Evolutionary conservation across 2,888 invertebrate genomes (phyloP), one percentile per base, ranked within the genome.

Genomic region (Bibio marci): DNA sequence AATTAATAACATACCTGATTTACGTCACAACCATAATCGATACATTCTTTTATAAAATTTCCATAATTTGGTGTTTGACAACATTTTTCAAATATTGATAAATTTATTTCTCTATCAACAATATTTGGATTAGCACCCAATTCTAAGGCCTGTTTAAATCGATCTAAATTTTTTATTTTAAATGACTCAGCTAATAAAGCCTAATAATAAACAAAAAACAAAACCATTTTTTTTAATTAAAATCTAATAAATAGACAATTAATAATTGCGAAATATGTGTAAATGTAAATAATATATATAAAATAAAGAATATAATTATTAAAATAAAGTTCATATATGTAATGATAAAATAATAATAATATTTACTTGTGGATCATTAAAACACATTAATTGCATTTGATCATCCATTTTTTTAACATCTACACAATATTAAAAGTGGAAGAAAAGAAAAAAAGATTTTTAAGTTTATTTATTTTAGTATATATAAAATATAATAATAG

Each of bases 1-100:
- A n/a, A n/a, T n/a, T n/a, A n/a, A n/a, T n/a, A n/a, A n/a, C 12
- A n/a, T 26, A 38, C 38, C 26, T 38, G 31, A 32, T 38, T 38
- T 3, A 38, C 38, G 14, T 38, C 38, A 14, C 32, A 38, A 12
- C 38, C 38, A 8, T 22, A 22, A 25, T 32, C 14, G 8, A 38
- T 32, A 17, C 38, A 38, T 8, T 30, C 32, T 15, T 17, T 22
- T 11, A 38, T 38, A 32, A 38, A 38, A 22, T 31, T 25, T 6
- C 30, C 31, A 14, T 15, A 18, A 13, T 22, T 22, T 6, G 38
- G 15, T 13, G 32, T 38, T 26, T 38, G 38, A 13, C 31, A 32
- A 14, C 32, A 31, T 32, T 32, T 25, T 26, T 38, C 38, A 26
- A 38, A 38, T 26, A 38, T 25, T 12, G 38, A 32, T 13, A 38